Conservation (phyloP, 2,888 invertebrate genomes). For the Tenodera sinensis region DNA sequence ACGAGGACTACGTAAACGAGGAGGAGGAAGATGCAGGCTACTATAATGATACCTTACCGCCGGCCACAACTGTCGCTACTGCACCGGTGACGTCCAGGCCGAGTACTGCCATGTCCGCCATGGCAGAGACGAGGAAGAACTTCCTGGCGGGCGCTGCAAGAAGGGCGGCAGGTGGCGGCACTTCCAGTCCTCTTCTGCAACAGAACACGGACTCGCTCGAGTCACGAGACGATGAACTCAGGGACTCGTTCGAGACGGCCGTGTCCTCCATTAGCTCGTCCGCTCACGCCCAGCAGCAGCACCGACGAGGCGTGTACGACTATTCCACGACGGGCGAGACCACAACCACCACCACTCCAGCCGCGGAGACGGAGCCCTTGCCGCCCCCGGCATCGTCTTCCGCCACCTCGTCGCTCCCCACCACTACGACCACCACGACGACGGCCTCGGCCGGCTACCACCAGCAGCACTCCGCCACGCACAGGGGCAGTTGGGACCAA, state of each 20-base stretch:
- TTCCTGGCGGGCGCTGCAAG: conserved; percentile 35
- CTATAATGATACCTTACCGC: neutral
- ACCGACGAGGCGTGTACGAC: conserved; percentile 21
- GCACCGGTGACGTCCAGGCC: conserved; percentile 26
- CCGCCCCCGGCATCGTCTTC: conserved; percentile 39
- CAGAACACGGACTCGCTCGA: conserved; percentile 54
- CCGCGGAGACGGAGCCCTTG: conserved; percentile 39
- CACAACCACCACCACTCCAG: conserved; percentile 2
- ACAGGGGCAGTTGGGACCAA: conserved; percentile 41
- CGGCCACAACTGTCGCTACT: neutral
- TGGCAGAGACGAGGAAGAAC: conserved; percentile 35
- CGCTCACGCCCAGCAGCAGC: conserved; percentile 43
- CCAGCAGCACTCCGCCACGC: conserved; percentile 48
- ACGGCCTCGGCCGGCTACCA: conserved; percentile 33
- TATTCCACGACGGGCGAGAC: conserved; percentile 33
- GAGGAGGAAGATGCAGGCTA: conserved; percentile 15
- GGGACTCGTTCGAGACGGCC: conserved; percentile 55
- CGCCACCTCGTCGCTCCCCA: conserved; percentile 44
- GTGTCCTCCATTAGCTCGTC: conserved; percentile 47
- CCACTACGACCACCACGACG: conserved; percentile 41
- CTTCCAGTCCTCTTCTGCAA: conserved; percentile 40
- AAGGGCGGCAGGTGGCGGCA: conserved; percentile 37
- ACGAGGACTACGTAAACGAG: conserved; percentile 32
- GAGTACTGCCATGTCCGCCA: conserved; percentile 27
- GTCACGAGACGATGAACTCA: conserved; percentile 53